These are phyloP conservation scores for Ostrea edulis DNA, from an alignment of 1,140 invertebrate genomes.

Conservation along the genomic window DNA sequence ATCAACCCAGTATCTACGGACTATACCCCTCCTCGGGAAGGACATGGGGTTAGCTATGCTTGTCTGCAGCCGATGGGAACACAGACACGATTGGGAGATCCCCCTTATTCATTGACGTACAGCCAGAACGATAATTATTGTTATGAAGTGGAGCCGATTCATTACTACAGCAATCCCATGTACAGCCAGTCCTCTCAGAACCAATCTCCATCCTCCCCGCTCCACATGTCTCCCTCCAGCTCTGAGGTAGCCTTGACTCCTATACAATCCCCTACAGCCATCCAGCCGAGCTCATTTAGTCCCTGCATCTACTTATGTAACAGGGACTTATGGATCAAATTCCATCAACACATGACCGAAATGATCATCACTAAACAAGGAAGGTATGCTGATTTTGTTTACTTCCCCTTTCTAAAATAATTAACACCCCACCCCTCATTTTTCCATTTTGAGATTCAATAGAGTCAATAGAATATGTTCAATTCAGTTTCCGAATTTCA, in stretches of 20 bases:
- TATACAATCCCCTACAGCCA: neutral
- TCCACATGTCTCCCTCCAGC: neutral
- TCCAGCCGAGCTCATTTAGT: neutral
- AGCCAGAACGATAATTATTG: conserved; percentile 23
- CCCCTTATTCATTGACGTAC: conserved; percentile 21
- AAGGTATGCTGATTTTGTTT: conserved; percentile 86
- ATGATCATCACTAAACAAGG: conserved; percentile 99
- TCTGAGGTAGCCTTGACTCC: neutral
- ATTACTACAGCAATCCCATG: neutral
- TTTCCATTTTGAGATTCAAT: too few relatives aligned
- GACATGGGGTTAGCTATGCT: conserved; percentile 40
- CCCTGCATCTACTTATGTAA: conserved; percentile 78
- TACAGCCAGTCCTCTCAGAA: conserved; percentile 18
- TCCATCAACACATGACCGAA: conserved; percentile 97
- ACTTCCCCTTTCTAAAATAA: neutral
- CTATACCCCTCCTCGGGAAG: conserved; percentile 19
- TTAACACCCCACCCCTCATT: too few relatives aligned
- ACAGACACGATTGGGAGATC: neutral
- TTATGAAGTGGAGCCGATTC: conserved; percentile 27
- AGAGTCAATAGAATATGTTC: neutral
- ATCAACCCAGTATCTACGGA: neutral
- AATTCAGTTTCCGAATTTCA: too few relatives aligned
- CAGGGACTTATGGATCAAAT: conserved; percentile 96
- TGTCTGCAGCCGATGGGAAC: conserved; percentile 50
- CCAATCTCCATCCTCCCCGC: neutral